Percentiles rank a stretch among this genome's conserved stretches.
Evolutionary conservation across 2,888 invertebrate species (phyloP).

Genomic region (Clostera curtula): DNA sequence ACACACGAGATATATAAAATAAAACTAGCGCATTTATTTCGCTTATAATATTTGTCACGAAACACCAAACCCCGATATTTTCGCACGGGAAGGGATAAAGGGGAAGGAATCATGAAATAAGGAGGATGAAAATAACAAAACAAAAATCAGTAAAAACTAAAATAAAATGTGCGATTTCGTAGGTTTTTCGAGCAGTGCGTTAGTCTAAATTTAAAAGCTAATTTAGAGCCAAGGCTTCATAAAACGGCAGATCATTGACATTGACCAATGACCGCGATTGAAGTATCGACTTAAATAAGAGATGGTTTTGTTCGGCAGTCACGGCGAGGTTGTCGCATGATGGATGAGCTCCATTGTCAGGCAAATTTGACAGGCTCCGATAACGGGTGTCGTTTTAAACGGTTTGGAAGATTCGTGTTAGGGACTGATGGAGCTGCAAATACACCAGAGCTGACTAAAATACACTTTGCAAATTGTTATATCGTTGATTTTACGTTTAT

Average conservation of each 20-base stretch:
- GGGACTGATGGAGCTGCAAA: conserved; percentile 19
- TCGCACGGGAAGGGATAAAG: conserved; percentile 30
- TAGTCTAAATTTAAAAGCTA: conserved; percentile 6
- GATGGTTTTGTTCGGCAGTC: conserved; percentile 52
- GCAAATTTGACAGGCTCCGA: conserved; percentile 46
- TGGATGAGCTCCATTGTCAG: conserved; percentile 67
- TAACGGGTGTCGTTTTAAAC: conserved; percentile 43
- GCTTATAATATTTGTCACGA: background rate
- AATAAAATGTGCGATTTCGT: conserved; percentile 37
- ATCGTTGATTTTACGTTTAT: conserved; percentile 5
- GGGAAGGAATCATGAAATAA: conserved; percentile 23
- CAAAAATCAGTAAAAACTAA: conserved; percentile 27
- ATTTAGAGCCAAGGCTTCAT: too few relatives aligned
- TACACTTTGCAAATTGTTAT: conserved; percentile 11
- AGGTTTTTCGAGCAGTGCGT: conserved; percentile 19
- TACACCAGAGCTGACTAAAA: conserved; percentile 23
- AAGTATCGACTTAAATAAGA: conserved; percentile 24
- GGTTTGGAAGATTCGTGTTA: conserved; percentile 47
- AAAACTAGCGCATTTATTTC: background rate
- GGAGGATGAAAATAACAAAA: conserved; percentile 23
- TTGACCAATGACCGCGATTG: conserved; percentile 18
- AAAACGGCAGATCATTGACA: conserved; percentile 6
- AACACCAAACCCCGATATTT: conserved; percentile 14
- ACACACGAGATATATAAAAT: background rate
- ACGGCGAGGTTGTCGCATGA: conserved; percentile 55